These are phyloP conservation scores for Eurypyga helias DNA, from an alignment of 2,113 vertebrate genomes.

Conservation along the genomic window DNA sequence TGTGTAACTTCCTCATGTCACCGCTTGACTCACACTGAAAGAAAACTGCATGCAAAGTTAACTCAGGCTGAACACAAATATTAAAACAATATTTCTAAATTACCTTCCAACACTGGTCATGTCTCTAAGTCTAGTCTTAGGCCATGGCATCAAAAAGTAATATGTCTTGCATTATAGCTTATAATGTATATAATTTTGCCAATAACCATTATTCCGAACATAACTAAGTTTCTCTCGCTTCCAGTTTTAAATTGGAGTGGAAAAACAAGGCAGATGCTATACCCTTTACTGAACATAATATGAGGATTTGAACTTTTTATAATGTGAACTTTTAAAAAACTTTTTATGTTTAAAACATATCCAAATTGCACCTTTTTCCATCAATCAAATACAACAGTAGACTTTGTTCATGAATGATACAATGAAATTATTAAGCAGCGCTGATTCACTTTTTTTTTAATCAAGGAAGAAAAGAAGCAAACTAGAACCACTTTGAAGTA, in stretches of 20 bases:
- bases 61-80: not conserved
- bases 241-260: not conserved
- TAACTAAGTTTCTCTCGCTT: not conserved
- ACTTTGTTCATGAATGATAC: not conserved
- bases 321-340: not conserved
- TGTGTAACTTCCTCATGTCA: not conserved
- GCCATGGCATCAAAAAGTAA: not conserved
- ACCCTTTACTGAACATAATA: not conserved
- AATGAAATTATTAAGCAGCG: not conserved
- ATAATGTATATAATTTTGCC: not conserved
- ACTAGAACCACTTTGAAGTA: slow-evolving; percentile 15
- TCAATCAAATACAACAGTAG: not conserved
- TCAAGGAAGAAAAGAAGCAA: not conserved
- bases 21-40: not conserved
- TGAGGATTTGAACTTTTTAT: not conserved
- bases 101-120: not conserved
- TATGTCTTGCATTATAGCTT: not conserved
- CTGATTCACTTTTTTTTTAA: not conserved
- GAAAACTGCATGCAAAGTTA: not conserved
- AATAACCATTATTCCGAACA: not conserved
- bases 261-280: not conserved
- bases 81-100: not conserved
- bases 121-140: not conserved
- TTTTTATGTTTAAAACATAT: not conserved
- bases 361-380: not conserved